These are phyloP conservation scores for Automeris io DNA, from an alignment of 2,888 invertebrate species.

Conservation along the genomic window DNA sequence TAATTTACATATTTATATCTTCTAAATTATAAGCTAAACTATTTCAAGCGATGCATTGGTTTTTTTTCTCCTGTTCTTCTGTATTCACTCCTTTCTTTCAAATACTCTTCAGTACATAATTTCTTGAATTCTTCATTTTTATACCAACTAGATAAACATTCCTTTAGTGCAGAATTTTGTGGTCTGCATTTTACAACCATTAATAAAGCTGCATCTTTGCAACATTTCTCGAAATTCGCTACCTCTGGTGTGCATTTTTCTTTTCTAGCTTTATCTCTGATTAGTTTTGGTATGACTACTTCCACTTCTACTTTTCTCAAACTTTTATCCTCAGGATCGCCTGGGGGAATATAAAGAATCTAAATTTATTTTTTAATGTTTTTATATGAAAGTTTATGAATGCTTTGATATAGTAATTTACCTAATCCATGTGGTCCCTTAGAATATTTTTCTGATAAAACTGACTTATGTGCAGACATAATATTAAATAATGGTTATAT, in stretches of 20 bases:
- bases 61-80: slow-evolving; percentile 86
- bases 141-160: slow-evolving; percentile 87
- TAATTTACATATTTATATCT: slow-evolving; percentile 30
- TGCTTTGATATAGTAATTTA: slow-evolving; percentile 26
- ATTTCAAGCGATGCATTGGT: slow-evolving; percentile 40
- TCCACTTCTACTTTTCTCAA: slow-evolving; percentile 92
- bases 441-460: slow-evolving; percentile 55
- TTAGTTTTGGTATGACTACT: slow-evolving; percentile 91
- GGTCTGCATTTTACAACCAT: slow-evolving; percentile 86
- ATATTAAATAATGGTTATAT: too few species aligned
- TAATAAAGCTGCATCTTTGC: slow-evolving; percentile 80
- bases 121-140: slow-evolving; percentile 84
- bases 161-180: slow-evolving; percentile 81
- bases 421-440: slow-evolving; percentile 78
- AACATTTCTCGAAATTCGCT: slow-evolving; percentile 83
- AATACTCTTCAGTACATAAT: slow-evolving; percentile 86
- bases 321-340: slow-evolving; percentile 89
- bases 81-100: slow-evolving; percentile 88
- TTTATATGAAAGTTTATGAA: too few species aligned
- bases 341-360: slow-evolving; percentile 57
- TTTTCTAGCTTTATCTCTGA: slow-evolving; percentile 87
- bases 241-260: slow-evolving; percentile 88
- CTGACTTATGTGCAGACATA: slow-evolving; percentile 38
- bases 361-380: neutral
- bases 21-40: slow-evolving; percentile 46